These are phyloP conservation scores for Okapia johnstoni DNA, from an alignment of 2,113 vertebrate genomes.

Conservation along the genomic window DNA sequence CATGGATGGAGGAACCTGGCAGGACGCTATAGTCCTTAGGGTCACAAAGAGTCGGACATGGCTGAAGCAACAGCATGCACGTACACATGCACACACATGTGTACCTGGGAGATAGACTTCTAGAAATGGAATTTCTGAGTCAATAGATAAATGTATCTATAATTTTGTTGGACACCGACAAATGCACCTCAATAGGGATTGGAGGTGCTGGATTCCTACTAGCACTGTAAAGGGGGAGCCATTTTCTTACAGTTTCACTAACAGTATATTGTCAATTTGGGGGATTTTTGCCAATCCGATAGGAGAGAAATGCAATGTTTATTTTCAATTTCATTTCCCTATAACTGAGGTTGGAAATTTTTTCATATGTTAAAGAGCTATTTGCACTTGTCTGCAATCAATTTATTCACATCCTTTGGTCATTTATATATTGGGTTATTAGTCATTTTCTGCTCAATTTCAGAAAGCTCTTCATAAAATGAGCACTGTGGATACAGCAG, in stretches of 20 bases:
- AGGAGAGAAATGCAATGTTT: background rate
- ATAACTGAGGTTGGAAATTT: background rate
- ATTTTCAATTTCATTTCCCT: background rate
- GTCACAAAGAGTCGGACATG: background rate
- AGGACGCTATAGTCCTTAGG: background rate
- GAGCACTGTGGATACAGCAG: background rate
- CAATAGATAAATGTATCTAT: background rate
- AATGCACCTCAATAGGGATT: background rate
- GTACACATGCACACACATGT: background rate
- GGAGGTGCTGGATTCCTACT: background rate
- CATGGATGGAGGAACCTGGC: background rate
- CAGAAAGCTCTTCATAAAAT: background rate
- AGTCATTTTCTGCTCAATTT: background rate
- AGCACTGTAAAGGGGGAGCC: background rate
- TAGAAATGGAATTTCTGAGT: background rate
- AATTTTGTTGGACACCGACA: background rate
- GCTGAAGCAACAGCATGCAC: background rate
- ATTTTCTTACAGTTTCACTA: background rate
- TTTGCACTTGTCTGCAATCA: background rate
- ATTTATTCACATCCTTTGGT: background rate
- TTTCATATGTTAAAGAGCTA: background rate
- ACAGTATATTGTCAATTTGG: background rate
- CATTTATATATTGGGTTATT: background rate
- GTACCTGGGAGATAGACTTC: background rate
- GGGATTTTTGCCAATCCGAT: background rate